Conservation (phyloP, 2,888 invertebrate genomes). For the Strigamia maritima region DNA sequence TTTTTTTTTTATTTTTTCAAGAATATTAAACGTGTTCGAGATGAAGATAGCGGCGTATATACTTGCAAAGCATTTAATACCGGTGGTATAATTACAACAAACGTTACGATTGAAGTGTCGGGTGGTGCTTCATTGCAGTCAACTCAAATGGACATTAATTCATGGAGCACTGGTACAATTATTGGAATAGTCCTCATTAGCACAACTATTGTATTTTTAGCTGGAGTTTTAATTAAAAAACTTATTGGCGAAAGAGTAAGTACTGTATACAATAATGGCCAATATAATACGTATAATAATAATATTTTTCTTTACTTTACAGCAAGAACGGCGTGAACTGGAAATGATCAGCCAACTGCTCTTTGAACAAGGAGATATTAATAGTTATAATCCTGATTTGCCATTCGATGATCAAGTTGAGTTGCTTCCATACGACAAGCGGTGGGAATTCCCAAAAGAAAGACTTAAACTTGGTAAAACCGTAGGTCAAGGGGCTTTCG, state of each 20-base stretch:
- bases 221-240: slow-evolving; percentile 43
- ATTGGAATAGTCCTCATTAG: slow-evolving; percentile 42
- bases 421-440: slow-evolving; percentile 78
- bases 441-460: slow-evolving; percentile 84
- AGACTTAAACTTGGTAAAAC: slow-evolving; percentile 79
- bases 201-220: slow-evolving; percentile 43
- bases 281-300: not conserved
- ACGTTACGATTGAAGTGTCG: slow-evolving; percentile 40
- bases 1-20: slow-evolving; percentile 11
- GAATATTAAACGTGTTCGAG: slow-evolving; percentile 40
- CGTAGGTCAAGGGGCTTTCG: slow-evolving; percentile 91
- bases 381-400: slow-evolving; percentile 79
- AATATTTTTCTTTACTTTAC: not conserved
- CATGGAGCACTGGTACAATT: slow-evolving; percentile 40
- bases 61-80: slow-evolving; percentile 44
- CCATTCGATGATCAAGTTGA: slow-evolving; percentile 91
- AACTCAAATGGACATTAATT: not conserved
- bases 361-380: slow-evolving; percentile 69
- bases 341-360: slow-evolving; percentile 57
- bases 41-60: slow-evolving; percentile 44
- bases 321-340: slow-evolving; percentile 41
- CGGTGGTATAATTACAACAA: slow-evolving; percentile 42
- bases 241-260: slow-evolving; percentile 44
- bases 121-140: not conserved
- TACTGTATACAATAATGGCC: not conserved